phyloP scores from a whole-genome alignment of 2,888 invertebrate species.

The Diaprepes abbreviatus region DNA sequence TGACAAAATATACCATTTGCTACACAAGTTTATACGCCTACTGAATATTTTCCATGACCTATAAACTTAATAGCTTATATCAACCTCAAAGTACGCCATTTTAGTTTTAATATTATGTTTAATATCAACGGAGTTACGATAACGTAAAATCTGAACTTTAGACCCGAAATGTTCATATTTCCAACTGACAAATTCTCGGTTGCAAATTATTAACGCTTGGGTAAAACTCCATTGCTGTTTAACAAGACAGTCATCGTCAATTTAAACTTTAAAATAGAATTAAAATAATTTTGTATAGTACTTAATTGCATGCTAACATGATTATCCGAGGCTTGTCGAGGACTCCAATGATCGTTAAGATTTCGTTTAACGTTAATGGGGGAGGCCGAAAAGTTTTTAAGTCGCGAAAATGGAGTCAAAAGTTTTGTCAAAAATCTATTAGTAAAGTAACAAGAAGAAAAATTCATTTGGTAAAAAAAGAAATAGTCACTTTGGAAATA shows the following conservation, averaged over 20 bases:
- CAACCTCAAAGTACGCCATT: no score
- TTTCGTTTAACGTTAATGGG: neutral
- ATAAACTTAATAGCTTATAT: no score
- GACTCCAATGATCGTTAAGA: slow-evolving; percentile 14
- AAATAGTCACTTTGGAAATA: no score
- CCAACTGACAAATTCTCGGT: slow-evolving; percentile 25
- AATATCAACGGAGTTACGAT: neutral
- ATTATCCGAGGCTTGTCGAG: slow-evolving; percentile 9
- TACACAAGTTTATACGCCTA: no score
- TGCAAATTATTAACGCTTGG: slow-evolving; percentile 28
- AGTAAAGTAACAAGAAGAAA: no score
- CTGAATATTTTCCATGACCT: no score
- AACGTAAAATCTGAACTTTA: neutral
- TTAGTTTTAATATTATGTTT: neutral
- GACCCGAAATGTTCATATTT: slow-evolving; percentile 25
- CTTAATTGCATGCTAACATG: slow-evolving; percentile 21
- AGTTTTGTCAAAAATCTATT: no score
- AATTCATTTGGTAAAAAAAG: no score
- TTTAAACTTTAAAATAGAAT: slow-evolving; percentile 20
- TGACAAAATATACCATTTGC: no score
- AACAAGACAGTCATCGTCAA: slow-evolving; percentile 25
- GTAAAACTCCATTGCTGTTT: slow-evolving; percentile 16
- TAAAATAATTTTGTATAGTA: slow-evolving; percentile 26
- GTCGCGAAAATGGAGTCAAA: no score
- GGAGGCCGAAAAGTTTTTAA: slow-evolving; percentile 1